Evolutionary conservation across 2,113 vertebrate species (phyloP).

Genomic region (Equus przewalskii): DNA sequence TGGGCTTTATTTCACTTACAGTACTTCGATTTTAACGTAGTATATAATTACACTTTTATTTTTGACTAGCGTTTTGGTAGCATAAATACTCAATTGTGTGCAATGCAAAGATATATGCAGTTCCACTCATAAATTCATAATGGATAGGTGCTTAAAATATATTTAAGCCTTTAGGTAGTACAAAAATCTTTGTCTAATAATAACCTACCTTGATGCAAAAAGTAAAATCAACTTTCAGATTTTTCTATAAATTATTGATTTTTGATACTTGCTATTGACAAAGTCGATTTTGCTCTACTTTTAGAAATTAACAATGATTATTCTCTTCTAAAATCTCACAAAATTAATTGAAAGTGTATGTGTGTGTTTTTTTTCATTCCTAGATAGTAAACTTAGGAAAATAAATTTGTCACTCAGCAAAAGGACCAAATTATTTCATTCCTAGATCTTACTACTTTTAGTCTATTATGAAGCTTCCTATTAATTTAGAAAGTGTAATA

Average conservation of each 20-base stretch:
- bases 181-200: neutral
- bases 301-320: neutral
- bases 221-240: conserved; percentile 51
- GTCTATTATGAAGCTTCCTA: neutral
- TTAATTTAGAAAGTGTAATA: conserved; percentile 39
- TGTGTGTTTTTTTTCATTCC: neutral
- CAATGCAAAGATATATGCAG: neutral
- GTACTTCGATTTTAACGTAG: neutral
- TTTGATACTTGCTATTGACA: conserved; percentile 31
- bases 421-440: neutral
- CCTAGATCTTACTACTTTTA: neutral
- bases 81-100: neutral
- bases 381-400: conserved; percentile 9
- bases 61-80: neutral
- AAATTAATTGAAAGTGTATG: neutral
- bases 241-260: neutral
- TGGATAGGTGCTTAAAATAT: neutral
- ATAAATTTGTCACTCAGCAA: neutral
- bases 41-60: neutral
- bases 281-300: neutral
- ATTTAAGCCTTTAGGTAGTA: neutral
- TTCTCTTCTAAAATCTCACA: neutral
- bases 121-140: conserved; percentile 4
- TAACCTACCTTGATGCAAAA: neutral
- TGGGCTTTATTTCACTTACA: neutral